These are phyloP conservation scores for Galerucella pusilla DNA, from an alignment of 2,888 invertebrate species.

Conservation along the genomic window DNA sequence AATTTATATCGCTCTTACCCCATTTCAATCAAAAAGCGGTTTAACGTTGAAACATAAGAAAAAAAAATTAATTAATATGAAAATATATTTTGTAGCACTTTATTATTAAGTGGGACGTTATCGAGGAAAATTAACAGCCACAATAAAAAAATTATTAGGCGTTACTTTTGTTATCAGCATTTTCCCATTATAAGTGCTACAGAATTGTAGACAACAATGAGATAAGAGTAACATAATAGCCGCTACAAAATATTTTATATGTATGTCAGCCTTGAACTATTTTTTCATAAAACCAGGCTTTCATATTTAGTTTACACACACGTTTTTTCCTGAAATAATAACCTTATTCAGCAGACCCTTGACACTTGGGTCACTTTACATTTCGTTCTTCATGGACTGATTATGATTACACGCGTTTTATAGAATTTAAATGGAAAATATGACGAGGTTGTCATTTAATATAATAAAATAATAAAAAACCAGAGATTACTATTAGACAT, in stretches of 20 bases:
- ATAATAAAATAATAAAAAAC: constrained; percentile 13
- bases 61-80: no score
- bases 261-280: constrained; percentile 4
- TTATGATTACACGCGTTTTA: not conserved
- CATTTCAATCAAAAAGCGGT: no score
- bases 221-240: not conserved
- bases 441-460: constrained; percentile 44
- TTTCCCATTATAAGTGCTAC: not conserved
- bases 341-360: constrained; percentile 36
- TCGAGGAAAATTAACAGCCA: no score
- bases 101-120: no score
- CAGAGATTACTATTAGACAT: no score
- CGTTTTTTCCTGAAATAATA: constrained; percentile 31
- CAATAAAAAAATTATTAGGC: no score
- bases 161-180: not conserved
- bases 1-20: no score
- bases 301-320: not conserved
- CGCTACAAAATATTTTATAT: constrained; percentile 4
- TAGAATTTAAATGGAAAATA: constrained; percentile 31
- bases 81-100: no score
- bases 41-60: no score
- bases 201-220: not conserved
- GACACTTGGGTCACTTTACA: constrained; percentile 43
- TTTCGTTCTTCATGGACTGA: constrained; percentile 29
- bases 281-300: not conserved